Conservation (phyloP, 1,140 invertebrate species). For the Agrilus planipennis region DNA sequence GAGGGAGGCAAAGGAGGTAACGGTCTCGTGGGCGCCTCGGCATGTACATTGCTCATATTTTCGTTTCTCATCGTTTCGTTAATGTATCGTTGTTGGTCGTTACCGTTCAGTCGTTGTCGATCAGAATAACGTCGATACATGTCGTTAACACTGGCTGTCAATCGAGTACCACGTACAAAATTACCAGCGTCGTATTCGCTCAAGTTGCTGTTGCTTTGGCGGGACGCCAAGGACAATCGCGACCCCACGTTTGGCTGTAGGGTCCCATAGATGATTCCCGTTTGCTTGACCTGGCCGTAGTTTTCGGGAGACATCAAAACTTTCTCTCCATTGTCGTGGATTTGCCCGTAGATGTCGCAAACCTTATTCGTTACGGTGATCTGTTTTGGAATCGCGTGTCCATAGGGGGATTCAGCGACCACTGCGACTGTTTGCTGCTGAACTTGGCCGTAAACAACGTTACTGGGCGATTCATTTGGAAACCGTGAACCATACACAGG, state of each 20-base stretch:
- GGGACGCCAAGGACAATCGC: neutral
- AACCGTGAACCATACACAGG: no score
- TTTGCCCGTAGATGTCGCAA: slow-evolving; percentile 33
- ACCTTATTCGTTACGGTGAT: slow-evolving; percentile 27
- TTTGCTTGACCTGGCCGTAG: slow-evolving; percentile 18
- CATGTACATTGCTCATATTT: neutral
- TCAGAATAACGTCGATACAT: slow-evolving; percentile 16
- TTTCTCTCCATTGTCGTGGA: slow-evolving; percentile 22
- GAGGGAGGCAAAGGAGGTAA: slow-evolving; percentile 18
- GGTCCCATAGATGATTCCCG: slow-evolving; percentile 4
- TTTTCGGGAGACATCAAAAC: slow-evolving; percentile 3
- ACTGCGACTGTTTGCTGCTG: neutral
- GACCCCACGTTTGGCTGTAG: slow-evolving; percentile 10
- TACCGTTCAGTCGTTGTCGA: no score
- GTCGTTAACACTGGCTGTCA: slow-evolving; percentile 31
- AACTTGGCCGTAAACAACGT: neutral
- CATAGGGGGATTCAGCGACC: slow-evolving; percentile 3
- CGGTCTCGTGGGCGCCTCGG: slow-evolving; percentile 6
- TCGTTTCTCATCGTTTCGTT: slow-evolving; percentile 2
- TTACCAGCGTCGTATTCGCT: slow-evolving; percentile 10
- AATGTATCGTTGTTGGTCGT: slow-evolving; percentile 6
- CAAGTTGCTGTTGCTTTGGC: slow-evolving; percentile 6
- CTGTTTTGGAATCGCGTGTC: slow-evolving; percentile 13
- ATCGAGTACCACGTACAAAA: slow-evolving; percentile 28
- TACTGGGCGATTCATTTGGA: neutral